These are phyloP conservation scores for Gallinago paraguaiae DNA, from an alignment of 2,113 vertebrate genomes.

Conservation along the genomic window DNA sequence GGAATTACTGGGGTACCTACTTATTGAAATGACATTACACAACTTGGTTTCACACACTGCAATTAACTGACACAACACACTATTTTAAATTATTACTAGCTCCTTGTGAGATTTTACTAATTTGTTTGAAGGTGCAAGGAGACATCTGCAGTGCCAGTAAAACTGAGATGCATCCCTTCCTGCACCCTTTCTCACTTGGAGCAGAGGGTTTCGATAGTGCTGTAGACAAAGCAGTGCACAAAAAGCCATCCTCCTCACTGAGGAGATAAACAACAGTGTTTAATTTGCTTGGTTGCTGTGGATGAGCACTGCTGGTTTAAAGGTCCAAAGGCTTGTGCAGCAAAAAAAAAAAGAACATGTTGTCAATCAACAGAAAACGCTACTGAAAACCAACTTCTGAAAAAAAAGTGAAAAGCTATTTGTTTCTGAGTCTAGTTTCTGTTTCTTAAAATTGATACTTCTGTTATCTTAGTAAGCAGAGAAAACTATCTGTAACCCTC, in stretches of 20 bases:
- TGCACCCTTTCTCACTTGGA: not conserved
- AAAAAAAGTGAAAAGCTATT: conserved; percentile 43
- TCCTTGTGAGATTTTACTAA: not conserved
- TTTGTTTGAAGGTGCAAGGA: not conserved
- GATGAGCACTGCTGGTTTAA: not conserved
- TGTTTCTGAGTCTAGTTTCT: conserved; percentile 18
- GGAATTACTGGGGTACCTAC: conserved; percentile 3
- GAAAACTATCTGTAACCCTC: conserved; percentile 20
- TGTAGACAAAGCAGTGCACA: not conserved
- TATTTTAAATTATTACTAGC: conserved; percentile 22
- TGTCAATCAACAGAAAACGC: conserved; percentile 26
- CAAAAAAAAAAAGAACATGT: not conserved
- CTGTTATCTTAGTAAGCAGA: conserved; percentile 59
- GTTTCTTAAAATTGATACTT: conserved; percentile 61
- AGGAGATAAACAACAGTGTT: not conserved
- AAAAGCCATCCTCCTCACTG: not conserved
- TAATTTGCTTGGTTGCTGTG: not conserved
- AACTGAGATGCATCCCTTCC: not conserved
- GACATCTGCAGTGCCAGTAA: not conserved
- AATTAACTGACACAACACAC: conserved; percentile 34
- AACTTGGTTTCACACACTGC: not conserved
- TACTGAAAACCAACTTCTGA: conserved; percentile 13
- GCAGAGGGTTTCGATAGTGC: not conserved
- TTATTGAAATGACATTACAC: conserved; percentile 11
- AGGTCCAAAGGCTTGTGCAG: not conserved